A percentile compares a stretch with the other conserved stretches of the same genome.
Conservation (phyloP, 2,113 vertebrate genomes). For the Chionodraco myersi region DNA sequence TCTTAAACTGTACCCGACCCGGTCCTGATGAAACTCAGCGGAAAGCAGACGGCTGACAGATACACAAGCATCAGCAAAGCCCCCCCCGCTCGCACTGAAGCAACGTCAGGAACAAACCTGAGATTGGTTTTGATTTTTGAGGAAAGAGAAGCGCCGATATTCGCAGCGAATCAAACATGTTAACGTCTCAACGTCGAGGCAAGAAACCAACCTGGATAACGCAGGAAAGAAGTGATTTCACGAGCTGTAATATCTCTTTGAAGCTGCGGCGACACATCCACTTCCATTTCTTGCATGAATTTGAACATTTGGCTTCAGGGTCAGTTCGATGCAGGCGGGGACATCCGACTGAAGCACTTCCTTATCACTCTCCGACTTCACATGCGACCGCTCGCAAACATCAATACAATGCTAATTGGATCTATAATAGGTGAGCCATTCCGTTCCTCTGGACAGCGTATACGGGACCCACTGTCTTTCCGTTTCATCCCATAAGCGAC, state of each 20-base stretch:
- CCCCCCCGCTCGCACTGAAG: not conserved
- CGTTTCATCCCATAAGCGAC: not conserved
- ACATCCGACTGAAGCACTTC: not conserved
- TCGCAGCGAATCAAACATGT: no score
- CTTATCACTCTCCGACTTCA: not conserved
- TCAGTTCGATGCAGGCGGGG: not conserved
- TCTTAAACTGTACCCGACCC: slow-evolving; percentile 1
- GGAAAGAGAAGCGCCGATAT: no score
- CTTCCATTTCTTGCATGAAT: slow-evolving; percentile 49
- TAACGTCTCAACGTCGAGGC: no score
- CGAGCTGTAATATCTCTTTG: slow-evolving; percentile 1
- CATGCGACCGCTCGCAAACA: not conserved
- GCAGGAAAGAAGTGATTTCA: not conserved
- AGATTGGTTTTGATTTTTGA: not conserved
- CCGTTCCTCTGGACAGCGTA: not conserved
- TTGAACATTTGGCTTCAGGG: slow-evolving; percentile 24
- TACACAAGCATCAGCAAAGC: slow-evolving; percentile 25
- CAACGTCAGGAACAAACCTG: not conserved
- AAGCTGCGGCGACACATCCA: not conserved
- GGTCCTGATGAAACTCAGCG: slow-evolving; percentile 9
- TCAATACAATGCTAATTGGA: not conserved
- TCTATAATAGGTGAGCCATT: no score
- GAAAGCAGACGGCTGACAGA: slow-evolving; percentile 8
- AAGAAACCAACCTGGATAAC: not conserved
- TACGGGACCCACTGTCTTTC: not conserved